These are phyloP conservation scores for Ptychadena robeensis DNA, from an alignment of 2,797 vertebrate genomes.

Conservation along the genomic window DNA sequence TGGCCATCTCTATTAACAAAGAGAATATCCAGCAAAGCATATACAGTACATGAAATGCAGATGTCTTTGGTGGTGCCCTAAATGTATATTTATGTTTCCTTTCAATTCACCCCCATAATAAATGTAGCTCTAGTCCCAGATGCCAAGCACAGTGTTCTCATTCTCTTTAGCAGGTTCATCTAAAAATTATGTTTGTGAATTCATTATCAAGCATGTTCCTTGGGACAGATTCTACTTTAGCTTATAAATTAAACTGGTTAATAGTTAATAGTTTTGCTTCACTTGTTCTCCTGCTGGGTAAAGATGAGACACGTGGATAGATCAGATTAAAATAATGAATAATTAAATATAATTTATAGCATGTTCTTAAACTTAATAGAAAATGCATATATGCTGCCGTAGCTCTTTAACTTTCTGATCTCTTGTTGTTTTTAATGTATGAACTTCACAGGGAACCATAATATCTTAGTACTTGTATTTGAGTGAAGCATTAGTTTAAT, in stretches of 20 bases:
- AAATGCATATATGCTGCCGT: neutral
- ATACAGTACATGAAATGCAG: no score
- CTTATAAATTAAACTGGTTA: slow-evolving; percentile 10
- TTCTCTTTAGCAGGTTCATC: neutral
- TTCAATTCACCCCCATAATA: neutral
- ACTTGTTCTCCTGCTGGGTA: slow-evolving; percentile 13
- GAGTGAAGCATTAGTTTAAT: no score
- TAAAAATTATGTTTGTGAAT: neutral
- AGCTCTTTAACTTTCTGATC: neutral
- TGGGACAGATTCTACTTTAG: neutral
- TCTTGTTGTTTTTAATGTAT: neutral
- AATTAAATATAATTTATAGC: slow-evolving; percentile 7
- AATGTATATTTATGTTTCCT: neutral
- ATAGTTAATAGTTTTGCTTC: slow-evolving; percentile 12
- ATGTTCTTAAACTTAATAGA: neutral
- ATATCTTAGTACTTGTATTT: neutral
- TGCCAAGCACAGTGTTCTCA: neutral
- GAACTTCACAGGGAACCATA: neutral
- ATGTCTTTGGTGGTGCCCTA: no score
- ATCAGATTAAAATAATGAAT: slow-evolving; percentile 7
- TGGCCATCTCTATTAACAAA: no score
- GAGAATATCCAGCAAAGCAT: no score
- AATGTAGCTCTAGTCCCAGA: neutral
- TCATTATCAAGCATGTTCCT: neutral
- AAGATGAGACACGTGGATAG: neutral